These are phyloP conservation scores for Busseola fusca DNA, from an alignment of 2,888 invertebrate species.

Conservation along the genomic window DNA sequence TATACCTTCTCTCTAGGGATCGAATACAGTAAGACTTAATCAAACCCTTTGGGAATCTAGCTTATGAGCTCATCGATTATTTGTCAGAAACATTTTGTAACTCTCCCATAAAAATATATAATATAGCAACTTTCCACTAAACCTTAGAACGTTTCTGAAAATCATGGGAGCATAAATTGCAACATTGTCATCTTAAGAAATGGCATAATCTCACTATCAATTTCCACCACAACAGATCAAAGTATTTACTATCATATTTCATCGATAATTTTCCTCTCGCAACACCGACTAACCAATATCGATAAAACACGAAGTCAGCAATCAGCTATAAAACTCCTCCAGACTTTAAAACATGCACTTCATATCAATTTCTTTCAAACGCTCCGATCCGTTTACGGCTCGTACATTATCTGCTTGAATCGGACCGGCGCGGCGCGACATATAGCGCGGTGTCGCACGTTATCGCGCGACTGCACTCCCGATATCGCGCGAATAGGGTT, in stretches of 20 bases:
- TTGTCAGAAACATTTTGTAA: no score
- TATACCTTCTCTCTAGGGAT: neutral
- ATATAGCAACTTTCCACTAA: slow-evolving; percentile 17
- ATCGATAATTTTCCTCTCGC: neutral
- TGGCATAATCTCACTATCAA: neutral
- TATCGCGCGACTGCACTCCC: slow-evolving; percentile 60
- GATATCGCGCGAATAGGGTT: slow-evolving; percentile 59
- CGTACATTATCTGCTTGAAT: slow-evolving; percentile 69
- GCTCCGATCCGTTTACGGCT: slow-evolving; percentile 68
- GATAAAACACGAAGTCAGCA: slow-evolving; percentile 26
- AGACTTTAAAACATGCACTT: slow-evolving; percentile 49
- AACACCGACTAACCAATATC: slow-evolving; percentile 1
- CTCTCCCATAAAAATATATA: neutral
- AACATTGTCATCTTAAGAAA: slow-evolving; percentile 7
- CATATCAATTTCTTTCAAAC: slow-evolving; percentile 72
- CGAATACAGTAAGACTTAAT: neutral
- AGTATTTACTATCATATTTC: slow-evolving; percentile 2
- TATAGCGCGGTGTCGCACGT: slow-evolving; percentile 60
- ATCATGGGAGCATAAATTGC: slow-evolving; percentile 14
- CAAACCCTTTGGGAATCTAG: neutral
- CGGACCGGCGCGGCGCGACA: slow-evolving; percentile 56
- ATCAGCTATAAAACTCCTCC: slow-evolving; percentile 33
- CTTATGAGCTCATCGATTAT: neutral
- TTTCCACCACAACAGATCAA: neutral
- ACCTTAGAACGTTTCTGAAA: slow-evolving; percentile 1